Evolutionary conservation across 2,888 invertebrate genomes (phyloP), one percentile per base, ranked within the genome.

Genomic region (Neoitamus cyanurus): DNA sequence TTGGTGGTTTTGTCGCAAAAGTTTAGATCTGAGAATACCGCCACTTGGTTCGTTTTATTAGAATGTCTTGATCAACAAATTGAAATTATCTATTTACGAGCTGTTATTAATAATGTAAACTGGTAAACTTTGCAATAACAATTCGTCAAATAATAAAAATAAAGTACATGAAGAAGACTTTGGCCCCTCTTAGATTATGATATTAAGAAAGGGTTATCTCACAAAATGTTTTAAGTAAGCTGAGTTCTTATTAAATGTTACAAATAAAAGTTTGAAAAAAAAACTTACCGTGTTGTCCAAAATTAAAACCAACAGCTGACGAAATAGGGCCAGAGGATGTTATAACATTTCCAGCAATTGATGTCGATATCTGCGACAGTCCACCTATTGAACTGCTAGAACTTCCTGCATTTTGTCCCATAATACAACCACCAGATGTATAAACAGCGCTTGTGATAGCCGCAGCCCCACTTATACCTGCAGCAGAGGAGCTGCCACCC

Each of bases 261-360:
- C n/a, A n/a, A n/a, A n/a, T 73, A n/a, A 25, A 78, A 42, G 0
- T 75, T 20, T 25, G 28, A 13, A 7, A 7, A 20, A 58, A 25
- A 9, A 36, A 83, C 83, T 83, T 73, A 83, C 83, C 34, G 13
- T 72, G 46, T 73, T 83, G 73, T 73, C 48, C 73, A 75, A 73
- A 83, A 13, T n/a, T 4, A 48, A 34, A 83, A 11, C 73, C 83
- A 25, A 31, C 15, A 15, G 30, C 20, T 46, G 83, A 72, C 31
- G 72, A 20, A 20, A 72, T 46, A 25, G 73, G 13, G 3, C 58
- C 75, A 25, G 34, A 85, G n/a, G 86, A 86, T 2, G 88, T 85
- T 5, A 89, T 88, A 9, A 88, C 89, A 83, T 89, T 90, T 72
- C 89, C 89, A 58, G 20, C 3, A 72, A 90, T 89, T 77, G 80